Percentiles rank a stretch among this genome's conserved stretches.
Conservation (phyloP, 1,140 invertebrate species). For the Cyphomyrmex costatus region DNA sequence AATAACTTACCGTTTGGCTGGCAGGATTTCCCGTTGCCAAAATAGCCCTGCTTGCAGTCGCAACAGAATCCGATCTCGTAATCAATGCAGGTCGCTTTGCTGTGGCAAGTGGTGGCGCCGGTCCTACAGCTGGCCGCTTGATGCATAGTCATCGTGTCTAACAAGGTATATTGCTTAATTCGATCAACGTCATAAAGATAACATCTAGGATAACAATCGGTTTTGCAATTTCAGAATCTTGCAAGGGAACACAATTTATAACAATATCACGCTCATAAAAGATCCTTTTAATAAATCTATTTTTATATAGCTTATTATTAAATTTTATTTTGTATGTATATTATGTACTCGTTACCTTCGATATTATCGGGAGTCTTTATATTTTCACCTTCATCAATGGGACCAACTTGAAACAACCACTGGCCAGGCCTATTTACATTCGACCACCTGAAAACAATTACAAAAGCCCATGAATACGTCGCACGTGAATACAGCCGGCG, state of each 20-base stretch:
- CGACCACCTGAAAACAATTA: constrained; percentile 89
- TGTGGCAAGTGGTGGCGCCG: constrained; percentile 91
- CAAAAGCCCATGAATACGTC: constrained; percentile 51
- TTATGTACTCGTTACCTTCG: constrained; percentile 77
- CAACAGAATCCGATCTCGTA: constrained; percentile 95
- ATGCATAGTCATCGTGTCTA: constrained; percentile 74
- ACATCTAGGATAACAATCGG: neutral
- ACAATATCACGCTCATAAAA: no score
- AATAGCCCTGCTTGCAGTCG: constrained; percentile 92
- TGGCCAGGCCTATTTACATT: constrained; percentile 94
- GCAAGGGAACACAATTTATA: neutral
- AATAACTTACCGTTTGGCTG: constrained; percentile 91
- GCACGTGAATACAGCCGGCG: constrained; percentile 10
- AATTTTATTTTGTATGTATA: neutral
- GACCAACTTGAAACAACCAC: constrained; percentile 94
- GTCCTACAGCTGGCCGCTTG: constrained; percentile 86
- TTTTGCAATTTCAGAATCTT: neutral
- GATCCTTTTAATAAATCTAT: neutral
- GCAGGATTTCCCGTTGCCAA: constrained; percentile 97
- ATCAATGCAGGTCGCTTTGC: constrained; percentile 93
- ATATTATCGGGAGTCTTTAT: constrained; percentile 90
- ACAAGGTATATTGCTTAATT: constrained; percentile 42
- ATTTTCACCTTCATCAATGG: constrained; percentile 88
- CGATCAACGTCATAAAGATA: constrained; percentile 5
- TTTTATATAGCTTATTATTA: neutral